Base-by-base conservation (phyloP, 2,113 vertebrate species). In the Edolisoma coerulescens region DNA sequence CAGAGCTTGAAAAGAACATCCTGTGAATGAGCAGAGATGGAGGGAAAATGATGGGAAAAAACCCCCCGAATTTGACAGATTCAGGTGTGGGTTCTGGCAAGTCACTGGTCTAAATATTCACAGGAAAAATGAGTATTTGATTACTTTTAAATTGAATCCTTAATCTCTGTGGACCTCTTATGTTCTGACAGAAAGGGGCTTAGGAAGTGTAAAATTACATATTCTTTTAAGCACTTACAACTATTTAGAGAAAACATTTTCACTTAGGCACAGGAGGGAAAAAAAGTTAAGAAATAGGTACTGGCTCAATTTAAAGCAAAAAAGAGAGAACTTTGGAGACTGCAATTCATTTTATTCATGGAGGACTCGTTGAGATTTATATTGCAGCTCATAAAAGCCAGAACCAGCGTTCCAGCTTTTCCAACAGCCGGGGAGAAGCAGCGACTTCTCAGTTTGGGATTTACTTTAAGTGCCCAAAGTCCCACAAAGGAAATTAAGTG, bases 401-500 rank as follows among this genome's bases (percentile, higher is more conserved):
- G 54, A 68, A 45, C 2, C 12, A 28, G 69, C 1, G 42, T 67
- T 86, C 54, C 80, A 68, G 87, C 65, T 49, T 89, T 84, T 27
- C 61, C 80, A 87, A 6, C 35, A 61, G 57, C 15, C 65, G 5
- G 57, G 52, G 30, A 75, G 44, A 11, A 9, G 70, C 10, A 5
- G 61, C 4, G 8, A 35, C 45, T 78, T 39, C 42, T 84, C 39
- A 2, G 18, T 27, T 16, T 71, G 75, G 67, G 85, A 93, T 94
- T 95, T 88, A 28, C 60, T 91, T 90, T 60, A 42, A 86, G 52
- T 27, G 79, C 85, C 79, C 45, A 0, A 94, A 93, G 75, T 60
- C 75, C 67, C 93, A 88, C 35, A 54, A 77, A 70, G 82, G 33
- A 90, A 93, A 91, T 90, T 12, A 96, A 92, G 47, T 71, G 85